phyloP scores from a whole-genome alignment of 1,140 invertebrate genomes.

The Drosophila sulfurigaster region DNA sequence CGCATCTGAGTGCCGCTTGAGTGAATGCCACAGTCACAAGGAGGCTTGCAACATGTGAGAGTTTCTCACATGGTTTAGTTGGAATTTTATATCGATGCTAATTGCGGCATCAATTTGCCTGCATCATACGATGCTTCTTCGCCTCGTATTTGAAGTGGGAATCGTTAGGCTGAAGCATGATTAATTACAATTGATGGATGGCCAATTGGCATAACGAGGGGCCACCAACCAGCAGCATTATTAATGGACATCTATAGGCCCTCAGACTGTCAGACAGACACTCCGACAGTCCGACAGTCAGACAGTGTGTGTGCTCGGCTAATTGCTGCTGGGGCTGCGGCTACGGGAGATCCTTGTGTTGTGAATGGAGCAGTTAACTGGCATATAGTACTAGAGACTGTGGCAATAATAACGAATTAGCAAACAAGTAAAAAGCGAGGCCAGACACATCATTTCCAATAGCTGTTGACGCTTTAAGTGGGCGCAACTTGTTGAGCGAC shows the following conservation, averaged over 20 bases:
- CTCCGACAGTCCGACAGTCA: background rate
- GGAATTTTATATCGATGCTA: slow-evolving; percentile 38
- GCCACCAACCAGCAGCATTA: slow-evolving; percentile 57
- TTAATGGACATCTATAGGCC: slow-evolving; percentile 61
- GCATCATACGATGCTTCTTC: background rate
- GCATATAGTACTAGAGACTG: slow-evolving; percentile 39
- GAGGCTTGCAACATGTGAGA: slow-evolving; percentile 38
- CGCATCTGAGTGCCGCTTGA: slow-evolving; percentile 16
- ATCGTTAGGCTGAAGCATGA: slow-evolving; percentile 73
- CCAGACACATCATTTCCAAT: slow-evolving; percentile 28
- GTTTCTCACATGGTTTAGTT: slow-evolving; percentile 33
- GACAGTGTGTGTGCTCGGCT: slow-evolving; percentile 31
- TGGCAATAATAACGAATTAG: slow-evolving; percentile 79
- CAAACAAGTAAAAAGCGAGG: slow-evolving; percentile 61
- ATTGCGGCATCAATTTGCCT: slow-evolving; percentile 53
- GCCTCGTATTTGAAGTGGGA: slow-evolving; percentile 48
- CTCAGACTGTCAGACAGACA: slow-evolving; percentile 27
- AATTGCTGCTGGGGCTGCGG: slow-evolving; percentile 52
- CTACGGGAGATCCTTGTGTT: slow-evolving; percentile 17
- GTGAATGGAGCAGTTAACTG: slow-evolving; percentile 40
- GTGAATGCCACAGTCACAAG: background rate
- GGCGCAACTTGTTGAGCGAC: slow-evolving; percentile 24
- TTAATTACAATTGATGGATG: slow-evolving; percentile 81
- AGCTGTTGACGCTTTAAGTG: background rate
- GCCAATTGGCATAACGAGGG: slow-evolving; percentile 69